phyloP scores from a whole-genome alignment of 2,797 vertebrate genomes.

The Nannoperca obscura region DNA sequence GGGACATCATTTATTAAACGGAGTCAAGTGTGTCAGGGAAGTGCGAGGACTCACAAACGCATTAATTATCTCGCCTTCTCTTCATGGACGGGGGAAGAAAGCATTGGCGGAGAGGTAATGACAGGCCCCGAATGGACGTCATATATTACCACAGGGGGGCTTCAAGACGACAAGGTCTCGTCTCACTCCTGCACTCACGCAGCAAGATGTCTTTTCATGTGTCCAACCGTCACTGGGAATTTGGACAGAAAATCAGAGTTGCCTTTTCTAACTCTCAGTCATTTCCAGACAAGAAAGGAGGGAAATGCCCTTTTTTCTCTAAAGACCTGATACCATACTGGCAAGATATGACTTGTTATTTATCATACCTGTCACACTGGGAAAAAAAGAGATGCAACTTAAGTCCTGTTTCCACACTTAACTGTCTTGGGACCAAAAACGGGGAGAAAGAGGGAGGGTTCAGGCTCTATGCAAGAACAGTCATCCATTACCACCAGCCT shows the following conservation, averaged over 20 bases:
- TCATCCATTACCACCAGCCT: conserved; percentile 39
- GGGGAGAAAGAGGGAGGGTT: conserved; percentile 6
- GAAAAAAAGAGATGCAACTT: conserved; percentile 23
- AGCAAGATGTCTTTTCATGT: conserved; percentile 74
- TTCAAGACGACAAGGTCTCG: conserved; percentile 71
- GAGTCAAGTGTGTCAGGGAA: conserved; percentile 86
- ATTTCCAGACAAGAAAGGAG: conserved; percentile 66
- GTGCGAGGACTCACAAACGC: conserved; percentile 81
- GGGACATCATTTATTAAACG: conserved; percentile 86
- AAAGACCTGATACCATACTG: conserved; percentile 66
- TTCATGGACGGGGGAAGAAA: conserved; percentile 69
- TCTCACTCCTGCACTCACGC: conserved; percentile 69
- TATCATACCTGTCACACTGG: conserved; percentile 70
- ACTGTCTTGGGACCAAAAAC: conserved; percentile 42
- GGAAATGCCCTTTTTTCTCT: conserved; percentile 65
- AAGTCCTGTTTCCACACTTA: conserved; percentile 52
- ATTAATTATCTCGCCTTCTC: conserved; percentile 83
- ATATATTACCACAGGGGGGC: conserved; percentile 80
- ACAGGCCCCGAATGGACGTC: conserved; percentile 78
- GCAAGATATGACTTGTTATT: conserved; percentile 73
- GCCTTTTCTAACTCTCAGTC: conserved; percentile 64
- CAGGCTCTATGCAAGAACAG: conserved; percentile 38
- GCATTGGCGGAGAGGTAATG: conserved; percentile 74
- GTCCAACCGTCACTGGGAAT: conserved; percentile 72
- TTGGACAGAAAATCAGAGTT: conserved; percentile 70